Evolutionary conservation across 2,797 vertebrate genomes (phyloP).

Genomic region (Amblyraja radiata): DNA sequence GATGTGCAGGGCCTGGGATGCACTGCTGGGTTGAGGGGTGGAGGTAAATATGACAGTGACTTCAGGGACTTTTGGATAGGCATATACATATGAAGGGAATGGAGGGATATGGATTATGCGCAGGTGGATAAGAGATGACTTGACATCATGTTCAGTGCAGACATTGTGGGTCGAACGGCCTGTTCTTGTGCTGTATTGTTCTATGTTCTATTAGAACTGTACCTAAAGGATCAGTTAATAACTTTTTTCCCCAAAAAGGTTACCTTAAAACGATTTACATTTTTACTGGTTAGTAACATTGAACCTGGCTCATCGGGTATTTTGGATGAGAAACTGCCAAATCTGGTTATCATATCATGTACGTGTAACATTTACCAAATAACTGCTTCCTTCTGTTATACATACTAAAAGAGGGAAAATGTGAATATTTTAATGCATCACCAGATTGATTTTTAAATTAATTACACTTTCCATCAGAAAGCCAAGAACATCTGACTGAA

Average conservation of each 20-base stretch:
- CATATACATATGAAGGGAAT: no score
- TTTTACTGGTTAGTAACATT: not conserved
- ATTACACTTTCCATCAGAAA: conserved; percentile 29
- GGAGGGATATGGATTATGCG: no score
- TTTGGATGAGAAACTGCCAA: not conserved
- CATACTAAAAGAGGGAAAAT: conserved; percentile 12
- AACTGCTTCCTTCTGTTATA: conserved; percentile 5
- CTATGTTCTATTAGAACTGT: not conserved
- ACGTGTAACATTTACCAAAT: conserved; percentile 1
- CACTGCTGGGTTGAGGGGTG: no score
- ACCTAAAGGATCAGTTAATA: not conserved
- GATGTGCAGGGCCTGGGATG: no score
- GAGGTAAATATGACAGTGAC: no score
- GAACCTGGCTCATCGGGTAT: not conserved
- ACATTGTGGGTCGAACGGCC: no score
- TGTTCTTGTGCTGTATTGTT: no score
- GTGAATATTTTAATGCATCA: conserved; percentile 34
- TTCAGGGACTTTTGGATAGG: no score
- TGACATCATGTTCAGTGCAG: no score
- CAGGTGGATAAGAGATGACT: no score
- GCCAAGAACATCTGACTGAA: conserved; percentile 29
- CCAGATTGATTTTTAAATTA: conserved; percentile 33
- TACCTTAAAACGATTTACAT: not conserved
- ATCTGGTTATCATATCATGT: not conserved
- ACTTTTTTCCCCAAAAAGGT: not conserved